Evolutionary conservation across 2,797 vertebrate genomes (phyloP), one percentile per base, ranked within the genome.

Genomic region (Lutjanus argentimaculatus): DNA sequence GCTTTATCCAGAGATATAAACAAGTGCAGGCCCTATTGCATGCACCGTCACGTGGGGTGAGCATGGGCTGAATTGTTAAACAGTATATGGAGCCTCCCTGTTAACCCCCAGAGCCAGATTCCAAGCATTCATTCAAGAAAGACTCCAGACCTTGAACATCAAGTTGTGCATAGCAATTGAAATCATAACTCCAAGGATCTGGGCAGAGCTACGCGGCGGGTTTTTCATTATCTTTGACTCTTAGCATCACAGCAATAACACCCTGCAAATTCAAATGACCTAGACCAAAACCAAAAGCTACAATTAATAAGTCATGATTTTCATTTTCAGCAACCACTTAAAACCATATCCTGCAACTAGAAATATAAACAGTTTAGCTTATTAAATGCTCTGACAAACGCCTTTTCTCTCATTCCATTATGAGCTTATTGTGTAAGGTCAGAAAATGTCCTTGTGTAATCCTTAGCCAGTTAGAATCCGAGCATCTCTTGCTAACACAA

Each of bases 1-100:
- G 91, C 92, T 88, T 94, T 90, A 92, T 95, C 90, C 94, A 89
- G 86, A 88, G 88, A 93, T 93, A 95, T 93, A 94, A 95, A 94
- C 94, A 95, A 94, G 93, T 89, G 91, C 91, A 88, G 90, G 87
- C 85, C 90, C 90, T 91, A 93, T 90, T 93, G 92, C 91, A 94
- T 95, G 93, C 91, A 46, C 84, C 55, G 86, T 93, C 94, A 94
- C 92, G 93, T 94, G 94, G 89, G 74, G 43, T 13, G 66, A 66
- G 72, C 92, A 85, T 88, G 92, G 79, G n/a, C 88, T 90, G 95
- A 95, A 96, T 95, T 46, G 80, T 81, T 93, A 95, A 96, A 77
- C 89, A 94, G 92, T 76, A n/a, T 72, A 81, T 57, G 86, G 89
- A 89, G 91, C 87, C 91, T 92, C 82, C 89, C 91, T 88, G 91